Evolutionary conservation across 2,113 vertebrate species (phyloP), one percentile per base, ranked within the genome.

Genomic region (Chlorodrepanis virens): DNA sequence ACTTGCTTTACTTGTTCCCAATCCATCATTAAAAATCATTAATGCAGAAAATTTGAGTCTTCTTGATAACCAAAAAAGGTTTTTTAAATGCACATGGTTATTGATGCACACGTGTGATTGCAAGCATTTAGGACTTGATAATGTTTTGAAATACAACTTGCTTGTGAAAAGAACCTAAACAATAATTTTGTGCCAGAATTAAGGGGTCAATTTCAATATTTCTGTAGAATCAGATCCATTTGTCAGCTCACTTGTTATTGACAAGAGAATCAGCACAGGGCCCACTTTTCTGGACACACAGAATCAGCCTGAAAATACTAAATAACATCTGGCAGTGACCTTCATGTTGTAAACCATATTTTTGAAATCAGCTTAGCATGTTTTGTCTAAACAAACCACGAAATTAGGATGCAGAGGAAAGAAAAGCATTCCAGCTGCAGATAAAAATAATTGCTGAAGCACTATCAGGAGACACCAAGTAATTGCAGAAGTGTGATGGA

Each of bases 381-480:
- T 91, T 96, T 92, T 88, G 35, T 89, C 76, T 90, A 96, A 96
- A 96, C 94, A 94, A 97, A 83, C n/a, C 13, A 22, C 92, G 83
- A 95, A 96, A 96, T 87, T 75, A 86, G 86, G 47, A 84, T 93
- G 76, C 52, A 75, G 79, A 83, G 44, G 85, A 90, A 90, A 94
- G 79, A 71, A 92, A 90, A 93, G 45, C 83, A 81, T 93, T 95
- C 88, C 90, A 93, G 53, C 88, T 87, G 72, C 77, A 96, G 92
- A 96, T 94, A 95, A 96, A 95, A 94, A 89, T 94, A 94, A 96
- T 94, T 93, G 90, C 88, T 92, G 80, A 93, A 95, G 93, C 80
- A 44, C 85, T 90, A 87, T 93, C 90, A 68, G 88, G 96, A 95
- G 92, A 75, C 79, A 64, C 24, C 0, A 5, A 89, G 69, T 71